phyloP scores from a whole-genome alignment of 1,140 invertebrate genomes.

The Hypothenemus hampei region DNA sequence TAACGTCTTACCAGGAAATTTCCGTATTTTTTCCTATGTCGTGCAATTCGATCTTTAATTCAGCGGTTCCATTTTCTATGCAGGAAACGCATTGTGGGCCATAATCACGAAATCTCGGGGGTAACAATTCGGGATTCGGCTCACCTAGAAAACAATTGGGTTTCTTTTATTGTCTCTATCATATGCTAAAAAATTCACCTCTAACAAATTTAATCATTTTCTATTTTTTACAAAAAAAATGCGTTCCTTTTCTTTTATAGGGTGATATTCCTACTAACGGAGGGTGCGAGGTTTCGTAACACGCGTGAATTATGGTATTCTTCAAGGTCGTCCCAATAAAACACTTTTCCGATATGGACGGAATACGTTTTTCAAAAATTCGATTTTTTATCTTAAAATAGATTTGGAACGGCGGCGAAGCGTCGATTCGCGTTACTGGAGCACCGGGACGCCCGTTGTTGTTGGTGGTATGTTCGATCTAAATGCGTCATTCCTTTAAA shows the following conservation, averaged over 20 bases:
- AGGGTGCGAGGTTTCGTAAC: not conserved
- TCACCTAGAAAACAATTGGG: slow-evolving; percentile 8
- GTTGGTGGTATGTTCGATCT: too few relatives aligned
- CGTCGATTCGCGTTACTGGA: slow-evolving; percentile 23
- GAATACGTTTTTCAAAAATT: too few relatives aligned
- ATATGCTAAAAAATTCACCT: slow-evolving; percentile 9
- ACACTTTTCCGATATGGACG: too few relatives aligned
- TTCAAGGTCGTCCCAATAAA: slow-evolving; percentile 13
- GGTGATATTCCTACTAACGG: not conserved
- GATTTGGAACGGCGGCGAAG: slow-evolving; percentile 1
- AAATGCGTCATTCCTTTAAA: slow-evolving; percentile 17
- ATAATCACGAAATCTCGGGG: slow-evolving; percentile 37
- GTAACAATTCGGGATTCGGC: slow-evolving; percentile 25
- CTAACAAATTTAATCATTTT: slow-evolving; percentile 20
- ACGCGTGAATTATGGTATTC: not conserved
- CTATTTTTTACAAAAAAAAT: too few relatives aligned
- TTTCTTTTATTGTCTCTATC: not conserved
- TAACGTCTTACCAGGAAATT: slow-evolving; percentile 35
- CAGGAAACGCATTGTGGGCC: slow-evolving; percentile 34
- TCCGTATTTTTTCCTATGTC: slow-evolving; percentile 32
- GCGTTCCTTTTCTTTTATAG: not conserved
- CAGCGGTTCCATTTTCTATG: slow-evolving; percentile 23
- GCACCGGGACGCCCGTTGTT: slow-evolving; percentile 9
- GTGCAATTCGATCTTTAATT: slow-evolving; percentile 32
- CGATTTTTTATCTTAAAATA: too few relatives aligned